Conservation (phyloP, 2,113 vertebrate genomes). For the Cyrtonyx montezumae region DNA sequence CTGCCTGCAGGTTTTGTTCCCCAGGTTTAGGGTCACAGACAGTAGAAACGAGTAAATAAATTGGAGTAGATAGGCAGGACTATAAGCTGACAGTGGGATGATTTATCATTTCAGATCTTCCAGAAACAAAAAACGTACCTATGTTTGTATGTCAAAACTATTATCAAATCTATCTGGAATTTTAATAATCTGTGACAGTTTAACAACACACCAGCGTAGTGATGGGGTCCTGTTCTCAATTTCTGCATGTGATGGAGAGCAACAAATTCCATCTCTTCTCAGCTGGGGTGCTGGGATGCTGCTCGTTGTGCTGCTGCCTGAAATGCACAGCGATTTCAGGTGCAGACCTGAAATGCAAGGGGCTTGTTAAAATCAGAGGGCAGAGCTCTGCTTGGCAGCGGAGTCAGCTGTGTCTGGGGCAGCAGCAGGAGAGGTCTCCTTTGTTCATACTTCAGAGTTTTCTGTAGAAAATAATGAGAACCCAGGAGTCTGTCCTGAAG, state of each 20-base stretch:
- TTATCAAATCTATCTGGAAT: slow-evolving; percentile 31
- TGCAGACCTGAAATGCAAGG: too few relatives aligned
- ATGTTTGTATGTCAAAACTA: slow-evolving; percentile 49
- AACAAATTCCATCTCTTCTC: neutral
- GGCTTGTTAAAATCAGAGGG: neutral
- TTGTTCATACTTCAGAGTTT: neutral
- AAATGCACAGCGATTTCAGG: too few relatives aligned
- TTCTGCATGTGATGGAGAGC: neutral
- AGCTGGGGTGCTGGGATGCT: neutral
- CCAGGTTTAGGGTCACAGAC: neutral
- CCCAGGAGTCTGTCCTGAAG: neutral
- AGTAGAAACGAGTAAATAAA: slow-evolving; percentile 13
- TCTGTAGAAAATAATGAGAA: slow-evolving; percentile 42
- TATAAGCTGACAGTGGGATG: slow-evolving; percentile 12
- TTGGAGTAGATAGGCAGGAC: neutral
- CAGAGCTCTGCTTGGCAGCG: neutral
- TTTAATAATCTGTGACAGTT: slow-evolving; percentile 45
- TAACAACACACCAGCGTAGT: neutral
- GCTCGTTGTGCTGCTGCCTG: neutral
- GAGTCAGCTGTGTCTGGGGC: neutral
- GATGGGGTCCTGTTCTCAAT: neutral
- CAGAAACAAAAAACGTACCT: neutral
- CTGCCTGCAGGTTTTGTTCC: neutral
- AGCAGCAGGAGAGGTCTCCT: neutral
- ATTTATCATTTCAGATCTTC: slow-evolving; percentile 40